Evolutionary conservation across 1,140 invertebrate species (phyloP).

Genomic region (Drosophila nigrodunni): DNA sequence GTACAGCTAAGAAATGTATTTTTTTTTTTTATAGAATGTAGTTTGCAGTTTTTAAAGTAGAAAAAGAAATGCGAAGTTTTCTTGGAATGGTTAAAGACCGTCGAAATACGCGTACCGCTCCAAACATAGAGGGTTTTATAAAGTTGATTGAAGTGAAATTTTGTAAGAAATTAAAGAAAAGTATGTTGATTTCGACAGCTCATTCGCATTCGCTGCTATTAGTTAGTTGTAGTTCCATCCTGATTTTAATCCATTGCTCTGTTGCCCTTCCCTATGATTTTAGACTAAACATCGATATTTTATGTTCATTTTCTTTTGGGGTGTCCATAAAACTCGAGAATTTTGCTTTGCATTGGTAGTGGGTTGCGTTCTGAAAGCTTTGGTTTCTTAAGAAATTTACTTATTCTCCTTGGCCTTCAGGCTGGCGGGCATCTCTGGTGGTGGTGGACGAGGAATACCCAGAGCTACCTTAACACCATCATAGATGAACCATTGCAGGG

Average conservation of each 20-base stretch:
- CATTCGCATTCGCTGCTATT: constrained; percentile 31
- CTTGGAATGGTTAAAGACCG: constrained; percentile 35
- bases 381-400: constrained; percentile 7
- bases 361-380: background rate
- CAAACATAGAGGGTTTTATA: background rate
- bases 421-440: constrained; percentile 98
- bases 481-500: constrained; percentile 99
- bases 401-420: constrained; percentile 90
- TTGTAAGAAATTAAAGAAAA: background rate
- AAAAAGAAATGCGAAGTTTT: constrained; percentile 16
- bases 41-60: constrained; percentile 8
- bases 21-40: constrained; percentile 11
- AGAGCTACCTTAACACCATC: constrained; percentile 97
- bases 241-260: background rate
- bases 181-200: constrained; percentile 45
- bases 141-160: constrained; percentile 1
- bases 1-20: constrained; percentile 33
- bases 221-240: constrained; percentile 19
- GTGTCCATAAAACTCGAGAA: background rate
- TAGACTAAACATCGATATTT: constrained; percentile 31
- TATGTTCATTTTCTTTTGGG: background rate
- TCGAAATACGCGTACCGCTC: constrained; percentile 16
- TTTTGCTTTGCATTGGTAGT: constrained; percentile 42
- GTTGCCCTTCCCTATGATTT: constrained; percentile 13
- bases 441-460: constrained; percentile 97